Conservation (phyloP, 2,888 invertebrate genomes). For the Timema podura region DNA sequence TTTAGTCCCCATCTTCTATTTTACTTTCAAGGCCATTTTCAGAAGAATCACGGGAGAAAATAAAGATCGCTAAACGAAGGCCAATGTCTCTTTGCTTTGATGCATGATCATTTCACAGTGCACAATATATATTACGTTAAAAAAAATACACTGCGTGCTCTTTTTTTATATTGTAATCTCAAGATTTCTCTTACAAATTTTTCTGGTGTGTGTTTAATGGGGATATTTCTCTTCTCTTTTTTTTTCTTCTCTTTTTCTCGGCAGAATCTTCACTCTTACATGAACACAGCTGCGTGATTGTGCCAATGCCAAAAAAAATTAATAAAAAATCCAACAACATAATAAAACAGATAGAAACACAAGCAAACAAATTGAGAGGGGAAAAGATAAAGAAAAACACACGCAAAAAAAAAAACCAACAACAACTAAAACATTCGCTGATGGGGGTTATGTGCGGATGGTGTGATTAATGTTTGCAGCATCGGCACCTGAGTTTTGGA, state of each 20-base stretch:
- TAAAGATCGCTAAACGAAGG: no score
- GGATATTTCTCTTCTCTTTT: constrained; percentile 18
- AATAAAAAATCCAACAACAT: no score
- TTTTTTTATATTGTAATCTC: constrained; percentile 1
- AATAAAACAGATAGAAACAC: no score
- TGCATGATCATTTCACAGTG: not conserved
- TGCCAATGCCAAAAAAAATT: constrained; percentile 17
- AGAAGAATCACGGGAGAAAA: no score
- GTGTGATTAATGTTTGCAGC: constrained; percentile 27
- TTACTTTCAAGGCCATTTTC: no score
- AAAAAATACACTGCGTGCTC: not conserved
- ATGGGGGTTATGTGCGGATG: not conserved
- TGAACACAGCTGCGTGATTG: constrained; percentile 28
- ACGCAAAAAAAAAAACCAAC: constrained; percentile 9
- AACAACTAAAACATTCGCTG: constrained; percentile 15
- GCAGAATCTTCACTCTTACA: constrained; percentile 30
- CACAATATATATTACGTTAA: not conserved
- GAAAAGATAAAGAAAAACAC: no score
- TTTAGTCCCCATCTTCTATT: no score
- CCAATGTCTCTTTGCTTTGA: not conserved
- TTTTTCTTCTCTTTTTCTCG: constrained; percentile 25
- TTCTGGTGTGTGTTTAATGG: constrained; percentile 6
- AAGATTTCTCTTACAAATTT: not conserved
- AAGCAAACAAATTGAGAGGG: no score
- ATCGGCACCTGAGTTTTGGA: constrained; percentile 28